These are phyloP conservation scores for Pelosia muscerda DNA, from an alignment of 2,888 invertebrate genomes.

Conservation along the genomic window DNA sequence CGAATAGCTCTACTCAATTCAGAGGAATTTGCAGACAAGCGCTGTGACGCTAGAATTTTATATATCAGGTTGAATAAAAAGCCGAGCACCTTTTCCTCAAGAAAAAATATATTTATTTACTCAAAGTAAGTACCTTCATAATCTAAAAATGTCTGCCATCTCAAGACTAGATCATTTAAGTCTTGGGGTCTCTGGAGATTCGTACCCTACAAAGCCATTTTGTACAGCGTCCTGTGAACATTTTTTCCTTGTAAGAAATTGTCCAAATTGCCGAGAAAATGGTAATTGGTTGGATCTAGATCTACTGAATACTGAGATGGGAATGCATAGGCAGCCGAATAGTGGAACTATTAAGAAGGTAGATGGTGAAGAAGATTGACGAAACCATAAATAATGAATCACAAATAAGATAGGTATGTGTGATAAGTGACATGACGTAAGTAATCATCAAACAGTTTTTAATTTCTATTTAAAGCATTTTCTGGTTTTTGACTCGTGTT, in stretches of 20 bases:
- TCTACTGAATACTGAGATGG: neutral
- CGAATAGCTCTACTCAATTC: no score
- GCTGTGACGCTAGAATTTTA: no score
- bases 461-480: neutral
- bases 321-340: neutral
- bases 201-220: constrained; percentile 1
- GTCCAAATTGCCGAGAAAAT: neutral
- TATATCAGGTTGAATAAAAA: no score
- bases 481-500: neutral
- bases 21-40: no score
- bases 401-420: no score
- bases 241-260: neutral
- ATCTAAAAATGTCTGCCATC: neutral
- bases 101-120: neutral
- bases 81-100: neutral
- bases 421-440: no score
- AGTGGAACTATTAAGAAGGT: neutral
- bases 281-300: neutral
- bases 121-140: neutral
- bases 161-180: neutral
- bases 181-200: neutral
- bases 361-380: no score
- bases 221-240: neutral
- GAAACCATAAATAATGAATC: neutral
- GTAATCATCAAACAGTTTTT: neutral